Percentiles rank a stretch among this genome's conserved stretches.
Conservation (phyloP, 2,113 vertebrate species). For the Chaetorhynchus papuensis region DNA sequence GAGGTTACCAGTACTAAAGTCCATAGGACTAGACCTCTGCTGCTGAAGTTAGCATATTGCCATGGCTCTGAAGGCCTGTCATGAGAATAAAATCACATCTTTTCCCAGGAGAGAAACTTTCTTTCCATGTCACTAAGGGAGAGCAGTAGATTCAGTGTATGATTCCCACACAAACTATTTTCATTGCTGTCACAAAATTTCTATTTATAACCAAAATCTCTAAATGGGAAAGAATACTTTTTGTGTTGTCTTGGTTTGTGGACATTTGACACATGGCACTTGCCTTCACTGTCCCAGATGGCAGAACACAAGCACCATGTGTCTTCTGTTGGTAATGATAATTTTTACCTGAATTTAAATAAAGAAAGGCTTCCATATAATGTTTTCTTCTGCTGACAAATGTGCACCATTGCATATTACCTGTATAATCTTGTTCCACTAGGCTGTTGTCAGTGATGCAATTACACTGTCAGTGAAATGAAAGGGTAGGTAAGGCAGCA, state of each 20-base stretch:
- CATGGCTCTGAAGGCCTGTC: not conserved
- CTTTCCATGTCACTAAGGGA: not conserved
- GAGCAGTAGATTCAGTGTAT: not conserved
- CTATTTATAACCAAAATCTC: slow-evolving; percentile 1
- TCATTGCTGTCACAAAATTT: not conserved
- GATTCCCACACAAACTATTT: slow-evolving; percentile 30
- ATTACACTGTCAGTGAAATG: not conserved
- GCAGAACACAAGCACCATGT: not conserved
- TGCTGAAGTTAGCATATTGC: not conserved
- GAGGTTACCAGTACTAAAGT: not conserved
- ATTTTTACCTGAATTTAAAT: not conserved
- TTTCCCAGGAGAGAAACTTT: not conserved
- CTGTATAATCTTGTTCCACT: not conserved
- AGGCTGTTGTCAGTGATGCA: not conserved
- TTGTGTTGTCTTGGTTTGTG: not conserved
- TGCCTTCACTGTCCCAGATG: not conserved
- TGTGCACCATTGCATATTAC: not conserved
- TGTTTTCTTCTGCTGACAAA: not conserved
- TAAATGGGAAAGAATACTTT: not conserved
- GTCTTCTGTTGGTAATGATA: not conserved
- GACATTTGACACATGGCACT: not conserved
- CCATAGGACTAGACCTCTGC: not conserved
- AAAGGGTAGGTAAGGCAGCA: not conserved
- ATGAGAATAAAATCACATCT: not conserved
- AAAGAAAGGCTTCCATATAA: not conserved